Base-by-base conservation (phyloP, 2,888 invertebrate genomes). In the Neoitamus cyanurus region DNA sequence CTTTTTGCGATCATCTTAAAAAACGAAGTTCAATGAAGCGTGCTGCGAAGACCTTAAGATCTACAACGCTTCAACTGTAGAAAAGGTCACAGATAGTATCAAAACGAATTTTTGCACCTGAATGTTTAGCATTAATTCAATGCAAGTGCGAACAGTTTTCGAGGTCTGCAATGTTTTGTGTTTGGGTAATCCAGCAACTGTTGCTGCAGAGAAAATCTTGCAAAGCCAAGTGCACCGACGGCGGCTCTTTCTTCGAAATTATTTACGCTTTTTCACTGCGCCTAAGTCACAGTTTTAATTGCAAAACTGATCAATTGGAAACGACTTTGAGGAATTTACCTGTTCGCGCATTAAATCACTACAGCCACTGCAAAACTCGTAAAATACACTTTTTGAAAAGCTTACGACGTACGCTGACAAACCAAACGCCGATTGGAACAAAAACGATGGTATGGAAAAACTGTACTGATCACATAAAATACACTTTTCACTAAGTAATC, bases 261-360 rank as follows among this genome's bases (percentile, higher is more conserved):
- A 20, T 48, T 80, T 58, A 58, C 25, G 30, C 36, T 58, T 42
- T 68, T 80, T 80, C 37, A 34, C 7, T 28, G 70, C 42, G 20
- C 58, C 31, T 6, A 30, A 31, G 58, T 68, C 30, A 80, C 15
- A 48, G 34, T 73, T 58, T 34, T 25, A 80, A 72, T 84, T 84
- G 84, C 78, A 72, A 84, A 84, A 80, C 42, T 48, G 80, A 80
- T 80, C 72, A 46, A 80, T 70, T 70, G 80, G 84, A 84, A 84
- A 84, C 69, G 42, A 34, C 70, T 69, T 70, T 83, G 68, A 37
- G 37, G 31, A 46, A 78, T 84, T 84, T 84, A 84, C 84, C 84
- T 84, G 37, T 78, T 68, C 42, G 31, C 15, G 28, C 36, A 77
- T 28, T 84, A 37, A 58, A 42, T 68, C 72, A 70, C 58, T 58